Evolutionary conservation across 2,888 invertebrate genomes (phyloP).

Genomic region (Drosophila demipolita): DNA sequence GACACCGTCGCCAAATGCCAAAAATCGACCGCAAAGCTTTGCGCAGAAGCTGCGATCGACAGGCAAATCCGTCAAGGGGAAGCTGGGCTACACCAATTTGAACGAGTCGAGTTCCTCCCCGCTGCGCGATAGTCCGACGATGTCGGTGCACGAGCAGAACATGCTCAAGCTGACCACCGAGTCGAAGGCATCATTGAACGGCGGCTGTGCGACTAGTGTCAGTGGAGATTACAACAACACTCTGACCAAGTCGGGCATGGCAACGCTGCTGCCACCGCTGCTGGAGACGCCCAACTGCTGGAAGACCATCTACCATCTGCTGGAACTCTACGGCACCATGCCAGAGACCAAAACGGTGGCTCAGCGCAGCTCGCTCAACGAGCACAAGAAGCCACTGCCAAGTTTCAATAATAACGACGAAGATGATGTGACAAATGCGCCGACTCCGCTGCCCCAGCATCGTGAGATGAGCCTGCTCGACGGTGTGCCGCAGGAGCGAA

Average conservation of each 20-base stretch:
- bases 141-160: constrained; percentile 85
- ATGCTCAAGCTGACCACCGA: constrained; percentile 83
- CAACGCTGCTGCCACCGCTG: constrained; percentile 69
- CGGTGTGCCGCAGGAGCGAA: constrained; percentile 87
- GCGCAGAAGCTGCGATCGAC: constrained; percentile 94
- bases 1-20: constrained; percentile 84
- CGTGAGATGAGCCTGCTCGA: constrained; percentile 78
- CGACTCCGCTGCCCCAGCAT: constrained; percentile 83
- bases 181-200: constrained; percentile 84
- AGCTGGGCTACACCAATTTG: constrained; percentile 91
- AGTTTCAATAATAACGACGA: constrained; percentile 80
- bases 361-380: constrained; percentile 79
- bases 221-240: constrained; percentile 83
- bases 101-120: constrained; percentile 90
- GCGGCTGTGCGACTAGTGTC: constrained; percentile 82
- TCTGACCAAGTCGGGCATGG: constrained; percentile 77
- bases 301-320: constrained; percentile 96
- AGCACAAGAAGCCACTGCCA: constrained; percentile 85
- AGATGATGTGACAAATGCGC: constrained; percentile 85
- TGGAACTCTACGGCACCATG: constrained; percentile 97
- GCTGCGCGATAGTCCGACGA: constrained; percentile 87
- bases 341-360: constrained; percentile 98
- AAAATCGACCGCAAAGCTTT: constrained; percentile 92
- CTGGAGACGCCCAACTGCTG: constrained; percentile 91
- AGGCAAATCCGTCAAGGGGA: constrained; percentile 92